phyloP scores from a whole-genome alignment of 1,140 invertebrate species.

The Cherax quadricarinatus region DNA sequence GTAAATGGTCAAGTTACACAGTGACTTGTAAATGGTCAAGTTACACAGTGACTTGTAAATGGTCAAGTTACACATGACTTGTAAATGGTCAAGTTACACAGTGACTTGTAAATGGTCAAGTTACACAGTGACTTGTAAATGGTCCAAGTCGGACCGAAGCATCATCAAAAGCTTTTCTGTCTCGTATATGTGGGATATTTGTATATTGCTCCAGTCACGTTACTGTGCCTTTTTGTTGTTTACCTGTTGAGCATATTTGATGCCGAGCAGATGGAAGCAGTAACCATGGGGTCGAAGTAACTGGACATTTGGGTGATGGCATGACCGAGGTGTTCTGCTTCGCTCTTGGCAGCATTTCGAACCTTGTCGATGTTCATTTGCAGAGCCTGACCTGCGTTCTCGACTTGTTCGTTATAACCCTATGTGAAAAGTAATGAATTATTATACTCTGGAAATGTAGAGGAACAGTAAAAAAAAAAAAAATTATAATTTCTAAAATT shows the following conservation, averaged over 20 bases:
- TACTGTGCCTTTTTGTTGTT: too few species aligned
- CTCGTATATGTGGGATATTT: too few species aligned
- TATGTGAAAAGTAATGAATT: conserved; percentile 78
- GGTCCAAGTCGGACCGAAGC: too few species aligned
- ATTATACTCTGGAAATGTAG: conserved; percentile 76
- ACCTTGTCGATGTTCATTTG: conserved; percentile 89
- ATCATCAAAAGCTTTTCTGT: too few species aligned
- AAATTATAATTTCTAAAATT: background rate
- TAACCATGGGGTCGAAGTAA: conserved; percentile 91
- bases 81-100: too few species aligned
- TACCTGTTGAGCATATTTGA: conserved; percentile 88
- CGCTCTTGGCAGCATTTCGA: conserved; percentile 88
- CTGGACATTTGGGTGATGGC: conserved; percentile 88
- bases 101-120: too few species aligned
- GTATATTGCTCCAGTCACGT: too few species aligned
- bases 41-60: too few species aligned
- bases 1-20: too few species aligned
- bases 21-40: too few species aligned
- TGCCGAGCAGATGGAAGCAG: conserved; percentile 87
- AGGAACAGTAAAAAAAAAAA: background rate
- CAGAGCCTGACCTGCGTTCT: conserved; percentile 80
- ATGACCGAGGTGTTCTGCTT: conserved; percentile 96
- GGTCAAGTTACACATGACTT: too few species aligned
- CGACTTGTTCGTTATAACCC: conserved; percentile 86
- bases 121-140: too few species aligned